Percentiles rank a stretch among this genome's conserved stretches.
phyloP scores from a whole-genome alignment of 2,113 vertebrate genomes.

The Elgaria multicarinata region DNA sequence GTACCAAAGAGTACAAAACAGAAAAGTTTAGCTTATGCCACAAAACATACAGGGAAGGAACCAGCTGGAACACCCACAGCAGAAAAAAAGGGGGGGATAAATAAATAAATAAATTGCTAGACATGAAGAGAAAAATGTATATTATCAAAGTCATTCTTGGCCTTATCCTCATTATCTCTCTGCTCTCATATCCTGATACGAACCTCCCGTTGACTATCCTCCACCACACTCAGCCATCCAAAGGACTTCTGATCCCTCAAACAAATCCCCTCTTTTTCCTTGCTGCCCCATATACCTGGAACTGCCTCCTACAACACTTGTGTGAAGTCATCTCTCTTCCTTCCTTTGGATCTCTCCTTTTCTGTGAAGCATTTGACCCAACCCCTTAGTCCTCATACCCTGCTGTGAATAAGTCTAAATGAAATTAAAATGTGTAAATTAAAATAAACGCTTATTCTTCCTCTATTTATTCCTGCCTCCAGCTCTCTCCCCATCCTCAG shows the following conservation, averaged over 20 bases:
- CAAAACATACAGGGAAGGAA: not conserved
- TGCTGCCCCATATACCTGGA: no score
- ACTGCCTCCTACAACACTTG: no score
- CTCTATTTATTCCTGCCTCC: not conserved
- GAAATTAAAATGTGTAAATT: not conserved
- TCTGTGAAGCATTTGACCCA: no score
- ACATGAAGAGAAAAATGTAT: not conserved
- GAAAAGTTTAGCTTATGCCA: not conserved
- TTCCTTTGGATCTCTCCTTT: no score
- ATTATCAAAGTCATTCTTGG: not conserved
- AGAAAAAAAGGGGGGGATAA: not conserved
- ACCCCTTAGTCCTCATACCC: no score
- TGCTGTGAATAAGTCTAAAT: no score
- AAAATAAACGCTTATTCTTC: not conserved
- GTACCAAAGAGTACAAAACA: no score
- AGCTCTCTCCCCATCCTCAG: not conserved
- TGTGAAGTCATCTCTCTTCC: no score
- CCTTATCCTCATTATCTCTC: not conserved
- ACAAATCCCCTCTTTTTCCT: no score
- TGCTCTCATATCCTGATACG: not conserved
- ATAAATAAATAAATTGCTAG: not conserved
- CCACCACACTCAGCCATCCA: no score
- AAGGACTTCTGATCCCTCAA: no score
- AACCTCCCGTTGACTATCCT: no score
- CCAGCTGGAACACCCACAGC: not conserved